Base-by-base conservation (phyloP, 2,888 invertebrate genomes). In the Drosophila peninsularis region DNA sequence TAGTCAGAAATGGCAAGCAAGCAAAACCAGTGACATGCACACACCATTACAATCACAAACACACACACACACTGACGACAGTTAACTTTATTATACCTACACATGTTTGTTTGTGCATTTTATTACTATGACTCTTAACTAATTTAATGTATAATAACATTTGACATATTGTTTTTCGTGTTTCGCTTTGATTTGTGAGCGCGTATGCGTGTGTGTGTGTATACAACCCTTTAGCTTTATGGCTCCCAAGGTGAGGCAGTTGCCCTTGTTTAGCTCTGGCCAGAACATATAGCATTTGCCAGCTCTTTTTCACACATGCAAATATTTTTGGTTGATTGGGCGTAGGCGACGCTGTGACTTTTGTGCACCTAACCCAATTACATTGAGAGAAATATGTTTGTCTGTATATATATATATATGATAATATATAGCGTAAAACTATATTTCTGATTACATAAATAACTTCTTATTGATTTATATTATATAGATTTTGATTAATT, bases 111-210 rank as follows among this genome's bases (percentile, higher is more conserved):
- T 57, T 66, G 63, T 71, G 63, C 77, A 71, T 78, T 72, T 80
- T 53, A 45, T 17, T 61, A 39, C 56, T 50, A 44, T 58, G 67
- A 52, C 72, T 82, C 80, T 82, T 83, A 82, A 90, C 89, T 90
- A 90, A 90, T 90, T 90, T 85, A 87, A 90, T 88, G 88, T 90
- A 78, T 87, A 89, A 90, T 90, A 89, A 85, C 89, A 83, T 91
- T 88, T 89, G 91, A 91, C 90, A 91, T 90, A 89, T 90, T 88
- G 90, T 82, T 89, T 78, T 80, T 67, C 78, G 75, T 84, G 83
- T 86, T 89, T 78, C 65, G 63, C 75, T 88, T 88, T 89, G 88
- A 90, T 89, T 88, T 90, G 90, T 83, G 27, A 19, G 19, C 9
- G 14, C 30, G 11, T 37, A 4, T 27, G 27, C 17, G n/a, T 47